Evolutionary conservation across 2,113 vertebrate species (phyloP), one percentile per base, ranked within the genome.

Genomic region (Alces alces): DNA sequence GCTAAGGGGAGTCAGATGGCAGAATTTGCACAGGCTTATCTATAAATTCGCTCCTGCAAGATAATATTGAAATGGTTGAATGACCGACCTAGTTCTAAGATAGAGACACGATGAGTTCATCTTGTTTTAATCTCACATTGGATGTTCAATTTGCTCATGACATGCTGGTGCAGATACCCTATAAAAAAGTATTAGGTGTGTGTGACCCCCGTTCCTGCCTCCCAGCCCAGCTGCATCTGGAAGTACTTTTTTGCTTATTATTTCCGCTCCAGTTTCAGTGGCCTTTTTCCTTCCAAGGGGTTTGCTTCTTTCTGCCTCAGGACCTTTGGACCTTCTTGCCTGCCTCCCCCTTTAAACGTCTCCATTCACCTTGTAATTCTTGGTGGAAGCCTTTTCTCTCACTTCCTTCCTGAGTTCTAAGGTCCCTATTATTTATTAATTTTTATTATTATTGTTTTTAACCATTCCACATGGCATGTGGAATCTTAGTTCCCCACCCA

Each of bases 51-150:
- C 73, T 96, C 86, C 96, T 36, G 17, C 83, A 54, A 50, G 94
- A 95, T 95, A 89, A 97, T 94, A 95, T 84, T 97, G 97, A 97
- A 97, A 97, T 97, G 96, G 97, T 82, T 97, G 97, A 95, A 93
- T 97, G 96, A 78, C 91, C 7, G 54, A 66, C 93, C 96, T 95
- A 23, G 79, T 96, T 97, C 78, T 87, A 30, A 93, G 93, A 76
- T 82, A 92, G 57, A 92, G 95, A 78, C n/a, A 28, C 3, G 25
- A 87, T 45, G 86, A 90, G 87, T 95, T 97, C 96, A 90, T 97
- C 97, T 96, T 93, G 93, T 93, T 97, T 93, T 96, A 96, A 92
- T 96, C 91, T 95, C 96, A 88, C 76, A 58, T 43, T 50, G 86
- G 91, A 66, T 97, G 93, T 93, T 97, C 89, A 88, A 30, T 97